Base-by-base conservation (phyloP, 2,888 invertebrate genomes). In the Altica lythri region DNA sequence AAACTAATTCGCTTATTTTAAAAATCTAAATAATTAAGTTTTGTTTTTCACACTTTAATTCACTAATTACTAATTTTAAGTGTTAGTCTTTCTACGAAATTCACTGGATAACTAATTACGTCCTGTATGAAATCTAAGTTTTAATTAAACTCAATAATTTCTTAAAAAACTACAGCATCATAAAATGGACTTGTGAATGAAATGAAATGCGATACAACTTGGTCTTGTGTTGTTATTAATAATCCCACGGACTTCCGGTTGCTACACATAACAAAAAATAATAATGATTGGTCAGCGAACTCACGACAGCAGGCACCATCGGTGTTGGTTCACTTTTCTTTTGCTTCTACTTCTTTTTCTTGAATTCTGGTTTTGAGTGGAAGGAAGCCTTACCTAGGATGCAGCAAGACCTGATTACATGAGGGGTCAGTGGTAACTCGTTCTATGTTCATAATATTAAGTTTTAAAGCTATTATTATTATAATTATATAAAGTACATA, bases 211-310 rank as follows among this genome's bases (percentile, higher is more conserved):
- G 29, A 45, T 45, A n/a, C n/a, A n/a, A n/a, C n/a, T 34, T 50
- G 49, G 53, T 51, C 53, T 47, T 57, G 42, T 50, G 46, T 42
- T 49, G 47, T 53, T 60, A 62, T 55, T 60, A 62, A 57, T 59
- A 63, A 59, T 56, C 61, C 61, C 57, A 59, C 61, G 54, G 53
- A 56, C 63, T 63, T 63, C 63, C 63, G 63, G 54, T 56, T 55
- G 38, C 34, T 55, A 45, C 50, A 46, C 43, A 43, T 57, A 30
- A 37, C 32, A 61, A 63, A 59, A 60, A 65, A 54, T 38, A 49
- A 53, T 59, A 56, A 60, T 51, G 47, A 59, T 65, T 63, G 63
- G 65, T 63, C 65, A 65, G 63, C 63, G 65, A 65, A 65, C 65
- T 52, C 63, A 57, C 54, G 46, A 53, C 19, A n/a, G 53, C 22